Evolutionary conservation across 1,140 invertebrate species (phyloP).

Genomic region (Aphidius gifuensis): DNA sequence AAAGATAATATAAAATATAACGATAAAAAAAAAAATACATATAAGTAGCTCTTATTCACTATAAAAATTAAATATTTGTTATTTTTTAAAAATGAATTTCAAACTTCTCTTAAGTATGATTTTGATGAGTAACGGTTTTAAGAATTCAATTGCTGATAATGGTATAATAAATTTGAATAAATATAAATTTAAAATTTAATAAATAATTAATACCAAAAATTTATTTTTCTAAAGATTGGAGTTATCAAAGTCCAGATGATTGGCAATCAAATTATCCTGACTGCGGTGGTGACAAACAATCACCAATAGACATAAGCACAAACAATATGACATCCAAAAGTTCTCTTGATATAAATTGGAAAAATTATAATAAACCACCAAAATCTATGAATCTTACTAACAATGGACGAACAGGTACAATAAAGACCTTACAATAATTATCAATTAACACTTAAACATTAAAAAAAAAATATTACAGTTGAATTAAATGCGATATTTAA

Average conservation of each 20-base stretch:
- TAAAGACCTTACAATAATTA: neutral
- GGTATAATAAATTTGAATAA: too few species aligned
- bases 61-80: too few species aligned
- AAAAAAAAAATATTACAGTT: neutral
- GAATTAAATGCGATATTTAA: neutral
- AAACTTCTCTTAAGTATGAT: too few species aligned
- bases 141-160: too few species aligned
- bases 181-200: too few species aligned
- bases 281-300: conserved; percentile 1
- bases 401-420: neutral
- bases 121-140: too few species aligned
- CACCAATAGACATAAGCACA: neutral
- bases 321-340: neutral
- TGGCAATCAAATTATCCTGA: neutral
- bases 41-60: too few species aligned
- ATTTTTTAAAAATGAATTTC: too few species aligned
- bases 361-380: neutral
- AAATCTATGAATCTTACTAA: neutral
- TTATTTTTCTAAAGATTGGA: too few species aligned
- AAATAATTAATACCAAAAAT: too few species aligned
- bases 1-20: too few species aligned
- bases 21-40: too few species aligned
- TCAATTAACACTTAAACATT: neutral
- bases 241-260: neutral
- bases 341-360: neutral